Percentiles rank a stretch among this genome's conserved stretches.
These are phyloP conservation scores for Halichoerus grypus DNA, from an alignment of 2,113 vertebrate species.

Conservation along the genomic window DNA sequence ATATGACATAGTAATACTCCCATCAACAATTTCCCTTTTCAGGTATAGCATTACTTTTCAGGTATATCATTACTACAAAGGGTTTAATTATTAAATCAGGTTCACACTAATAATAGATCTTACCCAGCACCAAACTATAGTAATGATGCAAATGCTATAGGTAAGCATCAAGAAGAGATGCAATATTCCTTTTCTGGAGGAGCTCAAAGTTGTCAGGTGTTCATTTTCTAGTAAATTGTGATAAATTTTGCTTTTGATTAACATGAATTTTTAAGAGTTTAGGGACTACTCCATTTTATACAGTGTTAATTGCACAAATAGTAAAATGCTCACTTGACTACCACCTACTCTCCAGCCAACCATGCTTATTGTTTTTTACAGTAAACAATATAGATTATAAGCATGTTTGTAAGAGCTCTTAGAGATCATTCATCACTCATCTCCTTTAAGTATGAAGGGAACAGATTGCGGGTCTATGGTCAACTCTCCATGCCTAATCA, in stretches of 20 bases:
- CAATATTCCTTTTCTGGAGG: background rate
- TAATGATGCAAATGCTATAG: conserved; percentile 35
- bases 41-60: conserved; percentile 31
- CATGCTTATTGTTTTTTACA: conserved; percentile 20
- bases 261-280: conserved; percentile 2
- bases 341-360: background rate
- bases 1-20: conserved; percentile 19
- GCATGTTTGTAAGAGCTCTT: background rate
- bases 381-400: background rate
- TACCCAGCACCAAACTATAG: conserved; percentile 37
- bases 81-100: conserved; percentile 44
- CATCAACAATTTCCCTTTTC: background rate
- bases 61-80: background rate
- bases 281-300: background rate
- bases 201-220: background rate
- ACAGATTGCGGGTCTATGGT: background rate
- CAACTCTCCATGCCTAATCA: conserved; percentile 5
- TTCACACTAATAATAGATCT: background rate
- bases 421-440: background rate
- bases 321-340: background rate
- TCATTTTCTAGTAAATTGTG: conserved; percentile 20
- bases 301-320: background rate
- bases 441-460: background rate
- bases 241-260: conserved; percentile 12
- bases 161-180: background rate